Evolutionary conservation across 1,140 invertebrate species (phyloP), one percentile per base, ranked within the genome.

Genomic region (Drosophila takahashii): DNA sequence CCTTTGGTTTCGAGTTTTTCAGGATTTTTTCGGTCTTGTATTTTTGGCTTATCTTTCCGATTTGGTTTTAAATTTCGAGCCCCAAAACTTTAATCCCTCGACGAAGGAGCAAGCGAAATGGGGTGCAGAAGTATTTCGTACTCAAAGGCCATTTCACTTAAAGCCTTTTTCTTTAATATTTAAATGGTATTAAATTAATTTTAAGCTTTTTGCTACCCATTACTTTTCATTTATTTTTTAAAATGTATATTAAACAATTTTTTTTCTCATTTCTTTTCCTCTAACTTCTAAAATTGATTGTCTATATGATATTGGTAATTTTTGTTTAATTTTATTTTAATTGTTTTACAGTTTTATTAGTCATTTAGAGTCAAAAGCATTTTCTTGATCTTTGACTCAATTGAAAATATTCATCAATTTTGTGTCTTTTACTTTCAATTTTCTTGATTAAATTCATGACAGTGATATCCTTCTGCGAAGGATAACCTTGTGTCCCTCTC

Each of bases 31-130:
- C 2, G 4, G 32, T 11, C 22, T 32, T 15, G 47, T 26, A 32
- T 56, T 50, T 34, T 47, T 47, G 26, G 50, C 34, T 52, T 39
- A 51, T 27, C 18, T 54, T 36, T 71, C 44, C 32, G 36, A 66
- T 66, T 58, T 53, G 76, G 80, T 83, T 79, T 83, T 76, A 72
- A 79, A 76, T 83, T 79, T 84, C 80, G 47, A 66, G 59, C 22
- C 60, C 60, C 44, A 61, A 84, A 62, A 66, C 71, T 64, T 79
- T 79, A 79, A 84, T 79, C 60, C 79, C n/a, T 13, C 29, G 9
- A 8, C 13, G 41, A 41, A 42, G 18, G 34, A 10, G 10, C 11
- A 6, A 41, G 9, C 32, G 6, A 64, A 65, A 61, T 18, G 53
- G 45, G 48, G 29, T 32, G 18, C 56, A 51, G 27, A 22, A 6